A percentile compares a stretch with the other conserved stretches of the same genome.
phyloP scores from a whole-genome alignment of 2,113 vertebrate species.

The Rhipidura dahli region DNA sequence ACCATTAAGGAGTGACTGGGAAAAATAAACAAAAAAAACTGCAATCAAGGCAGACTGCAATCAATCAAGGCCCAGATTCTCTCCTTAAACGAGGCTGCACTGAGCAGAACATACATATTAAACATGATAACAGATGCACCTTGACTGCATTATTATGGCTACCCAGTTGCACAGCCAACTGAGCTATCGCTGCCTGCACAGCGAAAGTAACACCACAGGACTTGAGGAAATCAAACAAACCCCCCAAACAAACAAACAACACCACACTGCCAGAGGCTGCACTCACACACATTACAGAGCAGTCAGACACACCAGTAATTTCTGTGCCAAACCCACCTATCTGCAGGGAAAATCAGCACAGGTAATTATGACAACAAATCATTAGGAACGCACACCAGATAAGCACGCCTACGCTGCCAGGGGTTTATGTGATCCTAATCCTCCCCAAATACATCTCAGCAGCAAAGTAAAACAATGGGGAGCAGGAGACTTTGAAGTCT shows the following conservation, averaged over 20 bases:
- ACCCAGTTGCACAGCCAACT: background rate
- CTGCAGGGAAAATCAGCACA: background rate
- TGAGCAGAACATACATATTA: background rate
- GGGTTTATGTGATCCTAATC: background rate
- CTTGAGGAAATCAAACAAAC: background rate
- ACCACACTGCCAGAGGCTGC: background rate
- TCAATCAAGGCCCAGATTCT: background rate
- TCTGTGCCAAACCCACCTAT: background rate
- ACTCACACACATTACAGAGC: background rate
- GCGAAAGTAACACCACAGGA: background rate
- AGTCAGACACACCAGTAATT: background rate
- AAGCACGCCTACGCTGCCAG: background rate
- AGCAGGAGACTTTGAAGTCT: background rate
- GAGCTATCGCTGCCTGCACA: background rate
- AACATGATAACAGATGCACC: background rate
- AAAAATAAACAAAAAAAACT: background rate
- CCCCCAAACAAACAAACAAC: background rate
- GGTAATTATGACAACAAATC: slow-evolving; percentile 30
- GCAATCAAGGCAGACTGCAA: background rate
- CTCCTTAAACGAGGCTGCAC: background rate
- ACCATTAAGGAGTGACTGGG: background rate
- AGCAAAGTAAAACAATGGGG: background rate
- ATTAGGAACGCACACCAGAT: background rate
- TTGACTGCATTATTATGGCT: background rate
- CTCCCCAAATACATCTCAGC: background rate